phyloP scores from a whole-genome alignment of 2,797 vertebrate genomes.

The Lagocephalus sceleratus region DNA sequence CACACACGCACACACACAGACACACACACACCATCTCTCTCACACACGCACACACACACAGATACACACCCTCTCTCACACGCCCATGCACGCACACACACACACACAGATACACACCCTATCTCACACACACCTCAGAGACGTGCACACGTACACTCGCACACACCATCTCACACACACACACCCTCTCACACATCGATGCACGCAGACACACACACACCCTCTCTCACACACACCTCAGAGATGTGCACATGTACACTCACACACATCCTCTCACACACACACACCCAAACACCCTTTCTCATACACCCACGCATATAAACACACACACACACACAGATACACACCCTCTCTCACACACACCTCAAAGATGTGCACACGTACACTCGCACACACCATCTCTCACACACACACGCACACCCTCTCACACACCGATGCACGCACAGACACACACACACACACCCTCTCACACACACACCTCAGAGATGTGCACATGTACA shows the following conservation, averaged over 20 bases:
- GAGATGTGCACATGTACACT: conserved; percentile 3
- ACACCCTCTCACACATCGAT: conserved; percentile 12
- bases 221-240: conserved; percentile 13
- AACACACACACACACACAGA: background rate
- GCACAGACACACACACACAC: conserved; percentile 9
- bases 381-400: conserved; percentile 12
- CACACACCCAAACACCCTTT: conserved; percentile 9
- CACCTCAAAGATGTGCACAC: conserved; percentile 1
- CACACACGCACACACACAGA: conserved; percentile 8
- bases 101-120: conserved; percentile 4
- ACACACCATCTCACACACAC: conserved; percentile 11
- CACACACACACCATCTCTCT: conserved; percentile 12
- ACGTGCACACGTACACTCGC: conserved; percentile 7
- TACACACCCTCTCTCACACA: no score
- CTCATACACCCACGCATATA: conserved; percentile 15
- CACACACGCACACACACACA: conserved; percentile 8
- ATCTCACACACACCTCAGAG: no score
- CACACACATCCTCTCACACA: conserved; percentile 28
- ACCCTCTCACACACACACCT: conserved; percentile 12
- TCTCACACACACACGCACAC: background rate
- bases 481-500: conserved; percentile 1
- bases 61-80: conserved; percentile 8
- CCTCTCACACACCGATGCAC: conserved; percentile 6
- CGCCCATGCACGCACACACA: no score
- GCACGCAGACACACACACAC: conserved; percentile 3